These are phyloP conservation scores for Microctenopoma steveboyesi DNA, from an alignment of 2,797 vertebrate genomes.

Conservation along the genomic window DNA sequence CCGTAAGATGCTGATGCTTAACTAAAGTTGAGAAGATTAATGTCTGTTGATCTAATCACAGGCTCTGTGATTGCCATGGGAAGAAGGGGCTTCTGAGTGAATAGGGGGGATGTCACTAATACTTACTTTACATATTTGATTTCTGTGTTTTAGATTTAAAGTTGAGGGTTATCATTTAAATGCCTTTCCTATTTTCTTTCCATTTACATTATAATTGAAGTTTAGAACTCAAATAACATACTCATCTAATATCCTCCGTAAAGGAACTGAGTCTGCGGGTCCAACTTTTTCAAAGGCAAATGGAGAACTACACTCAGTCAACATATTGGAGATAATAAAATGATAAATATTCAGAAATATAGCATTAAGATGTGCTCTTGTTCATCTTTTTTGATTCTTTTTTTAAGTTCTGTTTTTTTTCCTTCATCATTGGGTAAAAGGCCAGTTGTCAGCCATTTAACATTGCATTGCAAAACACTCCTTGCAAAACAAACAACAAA, in stretches of 20 bases:
- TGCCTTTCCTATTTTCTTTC: background rate
- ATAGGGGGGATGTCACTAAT: conserved; percentile 19
- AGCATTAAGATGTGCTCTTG: background rate
- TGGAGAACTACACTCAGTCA: background rate
- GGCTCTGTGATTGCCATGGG: conserved; percentile 60
- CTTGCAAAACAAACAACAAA: background rate
- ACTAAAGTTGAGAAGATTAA: conserved; percentile 64
- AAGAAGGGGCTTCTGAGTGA: conserved; percentile 34
- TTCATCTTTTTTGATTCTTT: background rate
- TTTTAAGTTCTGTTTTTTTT: background rate
- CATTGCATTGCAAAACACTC: background rate
- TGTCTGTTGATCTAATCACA: conserved; percentile 65
- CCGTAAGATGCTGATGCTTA: conserved; percentile 64
- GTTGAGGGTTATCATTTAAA: background rate
- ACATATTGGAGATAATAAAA: background rate
- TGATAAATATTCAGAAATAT: background rate
- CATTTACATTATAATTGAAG: background rate
- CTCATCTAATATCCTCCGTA: background rate
- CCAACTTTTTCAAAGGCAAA: conserved; percentile 1
- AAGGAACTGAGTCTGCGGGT: background rate
- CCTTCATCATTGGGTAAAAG: background rate
- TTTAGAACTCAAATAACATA: conserved; percentile 2
- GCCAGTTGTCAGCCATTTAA: background rate
- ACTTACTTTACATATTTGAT: conserved; percentile 9
- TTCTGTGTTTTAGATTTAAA: conserved; percentile 14